Base-by-base conservation (phyloP, 1,140 invertebrate genomes). In the Diorhabda sublineata region DNA sequence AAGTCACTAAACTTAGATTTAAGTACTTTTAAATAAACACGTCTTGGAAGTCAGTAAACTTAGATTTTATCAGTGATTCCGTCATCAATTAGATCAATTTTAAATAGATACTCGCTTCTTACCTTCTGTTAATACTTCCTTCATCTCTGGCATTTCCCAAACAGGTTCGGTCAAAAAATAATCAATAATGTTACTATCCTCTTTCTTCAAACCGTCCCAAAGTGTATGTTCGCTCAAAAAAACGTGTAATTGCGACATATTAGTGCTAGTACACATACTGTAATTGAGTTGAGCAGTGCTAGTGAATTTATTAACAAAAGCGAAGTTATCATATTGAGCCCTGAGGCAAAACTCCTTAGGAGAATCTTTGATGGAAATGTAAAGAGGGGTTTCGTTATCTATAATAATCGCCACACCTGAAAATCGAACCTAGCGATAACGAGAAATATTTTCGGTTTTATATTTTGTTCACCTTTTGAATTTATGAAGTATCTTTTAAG, bases 401-500 rank as follows among this genome's bases (percentile, higher is more conserved):
- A 96, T 84, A 41, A 90, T 84, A 41, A 96, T 88, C 0, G 91
- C 90, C 8, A 91, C 91, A 5, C 93, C 94, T 65, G 42, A 0
- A 65, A 62, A 44, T 4, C 43, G n/a, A 62, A 62, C 9, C 42
- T 7, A 61, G 47, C 47, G 9, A 9, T 52, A 5, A 52, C 5
- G 47, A 52, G 9, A 6, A 52, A 52, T 52, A 5, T 52, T 9
- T 52, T 52, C 47, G 47, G 9, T 52, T 52, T 52, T 52, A 6
- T 52, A 6, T 9, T 52, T 52, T 5, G 47, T 52, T 52, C 9
- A 60, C 65, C 65, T 79, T 90, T 90, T 0, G 92, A 93, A 75
- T 90, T 94, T 42, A 96, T 88, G 72, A 95, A 93, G 73, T 94
- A 95, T 56, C 92, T 81, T 64, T 91, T 90, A 0, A 96, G 77